Evolutionary conservation across 2,888 invertebrate species (phyloP), one percentile per base, ranked within the genome.

Genomic region (Scrobipalpa atriplicella): DNA sequence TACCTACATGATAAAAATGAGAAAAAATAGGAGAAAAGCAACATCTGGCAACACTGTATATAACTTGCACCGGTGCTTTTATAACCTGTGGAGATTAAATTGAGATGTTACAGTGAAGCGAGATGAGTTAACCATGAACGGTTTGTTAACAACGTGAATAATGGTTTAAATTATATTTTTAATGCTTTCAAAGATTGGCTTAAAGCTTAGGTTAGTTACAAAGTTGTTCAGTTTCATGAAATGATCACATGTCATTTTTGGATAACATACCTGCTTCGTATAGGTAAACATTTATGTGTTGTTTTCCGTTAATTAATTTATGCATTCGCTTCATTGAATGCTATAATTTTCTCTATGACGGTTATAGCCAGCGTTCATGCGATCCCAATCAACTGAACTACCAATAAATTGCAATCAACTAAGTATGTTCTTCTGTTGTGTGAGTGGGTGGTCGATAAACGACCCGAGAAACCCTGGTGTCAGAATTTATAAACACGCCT

Each of bases 101-200:
- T 19, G 54, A 54, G 19, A 54, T 54, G 58, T 58, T 58, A 29
- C 58, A 29, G 21, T 58, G 36, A 13, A 36, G 29, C 3, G 16
- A 29, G 29, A 36, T 11, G n/a, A 36, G 13, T 29, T 52, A 11
- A 43, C 43, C 10, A 10, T 58, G 29, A 36, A 58, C 36, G n/a
- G 58, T 58, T 58, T 58, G 58, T 58, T 58, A 36, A 58, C 11
- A 7, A 10, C 58, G 36, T 16, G 36, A 36, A 21, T 29, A 58
- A 58, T 58, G 58, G 36, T 58, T 36, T 36, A 1, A 58, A 7
- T 16, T 3, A 29, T 29, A 29, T 29, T 3, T 29, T 29, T 3
- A 29, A 5, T 29, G 29, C 29, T 29, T 29, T 29, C 5, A 29
- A 29, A 29, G 2, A 3, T 29, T 29, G 29, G 16, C 21, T n/a